Evolutionary conservation across 1,140 invertebrate genomes (phyloP).

Genomic region (Sminthurinus signatus): DNA sequence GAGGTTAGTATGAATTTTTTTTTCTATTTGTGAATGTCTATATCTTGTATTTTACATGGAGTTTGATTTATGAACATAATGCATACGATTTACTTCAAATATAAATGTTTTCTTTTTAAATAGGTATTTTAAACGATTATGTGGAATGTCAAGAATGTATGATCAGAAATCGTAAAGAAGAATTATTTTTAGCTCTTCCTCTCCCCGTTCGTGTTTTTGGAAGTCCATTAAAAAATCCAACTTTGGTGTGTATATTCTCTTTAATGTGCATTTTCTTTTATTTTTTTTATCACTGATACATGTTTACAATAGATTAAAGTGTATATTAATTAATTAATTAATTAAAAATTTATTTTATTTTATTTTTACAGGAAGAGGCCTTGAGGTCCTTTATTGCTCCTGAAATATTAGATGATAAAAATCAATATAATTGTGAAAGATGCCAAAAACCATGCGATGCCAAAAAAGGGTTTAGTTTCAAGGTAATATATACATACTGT

Average conservation of each 20-base stretch:
- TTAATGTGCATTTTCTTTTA: no score
- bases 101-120: background rate
- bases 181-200: constrained; percentile 83
- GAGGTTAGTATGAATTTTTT: no score
- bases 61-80: no score
- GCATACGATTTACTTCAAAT: no score
- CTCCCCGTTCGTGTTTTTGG: constrained; percentile 80
- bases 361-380: constrained; percentile 64
- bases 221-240: constrained; percentile 66
- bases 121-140: constrained; percentile 84
- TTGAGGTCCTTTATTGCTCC: constrained; percentile 76
- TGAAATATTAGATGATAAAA: constrained; percentile 75
- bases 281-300: no score
- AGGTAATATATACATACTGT: no score
- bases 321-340: no score
- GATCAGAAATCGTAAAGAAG: constrained; percentile 73
- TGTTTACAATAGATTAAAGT: no score
- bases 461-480: constrained; percentile 84
- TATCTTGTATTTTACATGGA: no score
- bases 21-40: no score
- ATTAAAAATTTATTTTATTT: background rate
- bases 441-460: constrained; percentile 86
- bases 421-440: constrained; percentile 84
- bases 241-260: constrained; percentile 57
- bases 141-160: constrained; percentile 84